These are phyloP conservation scores for Gymnoscopelus microlampas DNA, from an alignment of 2,797 vertebrate species.

Conservation along the genomic window DNA sequence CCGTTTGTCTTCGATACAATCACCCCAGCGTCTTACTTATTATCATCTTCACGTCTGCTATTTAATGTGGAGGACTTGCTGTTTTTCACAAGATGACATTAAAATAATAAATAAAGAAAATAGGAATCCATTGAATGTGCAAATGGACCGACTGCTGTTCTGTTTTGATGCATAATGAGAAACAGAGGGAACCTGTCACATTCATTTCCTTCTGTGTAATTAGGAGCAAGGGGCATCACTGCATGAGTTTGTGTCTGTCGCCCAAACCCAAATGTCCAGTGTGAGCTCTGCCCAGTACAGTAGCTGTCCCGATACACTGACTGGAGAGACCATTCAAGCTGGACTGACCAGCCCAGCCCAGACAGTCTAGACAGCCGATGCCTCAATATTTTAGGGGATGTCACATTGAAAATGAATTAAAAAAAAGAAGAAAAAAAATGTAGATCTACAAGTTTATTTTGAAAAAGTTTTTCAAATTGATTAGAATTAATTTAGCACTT, in stretches of 20 bases:
- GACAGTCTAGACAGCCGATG: neutral
- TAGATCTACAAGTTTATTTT: no score
- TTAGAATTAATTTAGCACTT: no score
- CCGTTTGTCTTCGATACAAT: conserved; percentile 5
- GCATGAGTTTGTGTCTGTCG: conserved; percentile 28
- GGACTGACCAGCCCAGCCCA: conserved; percentile 25
- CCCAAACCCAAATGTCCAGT: conserved; percentile 12
- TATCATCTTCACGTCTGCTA: conserved; percentile 17
- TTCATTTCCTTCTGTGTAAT: conserved; percentile 56
- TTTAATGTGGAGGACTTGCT: conserved; percentile 24
- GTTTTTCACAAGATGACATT: conserved; percentile 25
- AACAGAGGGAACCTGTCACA: conserved; percentile 43
- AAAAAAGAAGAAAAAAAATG: no score
- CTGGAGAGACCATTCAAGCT: conserved; percentile 10
- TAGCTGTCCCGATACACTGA: conserved; percentile 30
- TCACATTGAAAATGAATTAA: no score
- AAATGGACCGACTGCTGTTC: conserved; percentile 42
- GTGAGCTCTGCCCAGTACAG: conserved; percentile 8
- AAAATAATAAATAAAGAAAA: no score
- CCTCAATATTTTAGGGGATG: no score
- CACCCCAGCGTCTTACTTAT: conserved; percentile 13
- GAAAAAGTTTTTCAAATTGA: no score
- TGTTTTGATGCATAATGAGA: conserved; percentile 47
- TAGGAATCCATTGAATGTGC: conserved; percentile 29
- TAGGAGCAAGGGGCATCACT: conserved; percentile 42